Conservation (phyloP, 2,888 invertebrate genomes). For the Lamellibrachia satsuma region DNA sequence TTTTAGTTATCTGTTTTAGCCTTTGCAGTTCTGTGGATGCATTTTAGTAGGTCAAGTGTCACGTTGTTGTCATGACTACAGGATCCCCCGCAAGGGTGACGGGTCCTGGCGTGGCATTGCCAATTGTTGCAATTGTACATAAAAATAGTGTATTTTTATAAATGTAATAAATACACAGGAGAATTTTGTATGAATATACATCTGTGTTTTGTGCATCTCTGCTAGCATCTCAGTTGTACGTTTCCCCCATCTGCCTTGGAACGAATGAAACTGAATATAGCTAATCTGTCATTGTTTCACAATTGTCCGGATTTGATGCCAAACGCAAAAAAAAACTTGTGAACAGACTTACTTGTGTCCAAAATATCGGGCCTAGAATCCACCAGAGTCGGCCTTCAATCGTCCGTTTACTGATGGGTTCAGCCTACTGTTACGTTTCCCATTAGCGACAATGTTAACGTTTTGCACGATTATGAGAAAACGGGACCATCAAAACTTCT, state of each 20-base stretch:
- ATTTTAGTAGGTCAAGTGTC: neutral
- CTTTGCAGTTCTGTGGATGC: conserved; percentile 17
- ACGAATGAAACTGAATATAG: neutral
- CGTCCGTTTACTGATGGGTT: neutral
- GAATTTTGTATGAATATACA: conserved; percentile 13
- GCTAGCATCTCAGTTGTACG: neutral
- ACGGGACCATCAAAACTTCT: too few relatives aligned
- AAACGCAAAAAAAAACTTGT: neutral
- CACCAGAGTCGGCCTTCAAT: neutral
- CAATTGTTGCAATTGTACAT: conserved; percentile 13
- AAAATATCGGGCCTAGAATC: neutral
- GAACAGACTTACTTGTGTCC: neutral
- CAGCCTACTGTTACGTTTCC: too few relatives aligned
- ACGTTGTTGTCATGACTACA: neutral
- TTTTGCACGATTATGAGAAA: too few relatives aligned
- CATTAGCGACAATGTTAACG: too few relatives aligned
- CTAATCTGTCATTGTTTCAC: neutral
- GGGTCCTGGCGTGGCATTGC: neutral
- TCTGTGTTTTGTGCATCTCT: neutral
- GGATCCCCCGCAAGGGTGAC: conserved; percentile 4
- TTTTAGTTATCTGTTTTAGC: conserved; percentile 17
- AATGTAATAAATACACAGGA: conserved; percentile 17
- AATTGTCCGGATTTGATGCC: neutral
- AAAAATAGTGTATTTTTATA: conserved; percentile 14
- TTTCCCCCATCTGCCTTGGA: neutral